Conservation (phyloP, 2,888 invertebrate genomes). For the Flabesymbios commensalis region DNA sequence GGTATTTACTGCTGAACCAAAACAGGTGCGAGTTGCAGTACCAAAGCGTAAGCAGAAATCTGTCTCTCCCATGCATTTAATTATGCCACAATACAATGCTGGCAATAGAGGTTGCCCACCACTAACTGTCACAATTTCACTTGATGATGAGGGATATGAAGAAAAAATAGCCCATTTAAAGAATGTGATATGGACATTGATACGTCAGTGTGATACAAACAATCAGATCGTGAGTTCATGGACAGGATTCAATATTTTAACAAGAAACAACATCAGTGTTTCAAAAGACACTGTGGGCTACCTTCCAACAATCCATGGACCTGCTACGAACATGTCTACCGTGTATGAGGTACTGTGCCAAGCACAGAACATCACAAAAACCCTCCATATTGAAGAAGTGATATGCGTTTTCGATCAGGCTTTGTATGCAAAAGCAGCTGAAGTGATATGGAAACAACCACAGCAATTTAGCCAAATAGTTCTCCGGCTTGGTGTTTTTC, state of each 20-base stretch:
- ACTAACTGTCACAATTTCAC: background rate
- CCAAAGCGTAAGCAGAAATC: background rate
- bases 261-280: slow-evolving; percentile 7
- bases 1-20: slow-evolving; percentile 8
- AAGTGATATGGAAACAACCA: slow-evolving; percentile 30
- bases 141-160: background rate
- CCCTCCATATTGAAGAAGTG: slow-evolving; percentile 12
- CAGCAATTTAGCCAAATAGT: slow-evolving; percentile 16
- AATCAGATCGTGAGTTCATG: slow-evolving; percentile 18
- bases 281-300: slow-evolving; percentile 17
- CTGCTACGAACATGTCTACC: slow-evolving; percentile 23
- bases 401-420: slow-evolving; percentile 30
- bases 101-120: slow-evolving; percentile 16
- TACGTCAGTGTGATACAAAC: slow-evolving; percentile 1
- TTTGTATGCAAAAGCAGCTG: slow-evolving; percentile 33
- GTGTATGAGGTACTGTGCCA: slow-evolving; percentile 17
- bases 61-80: background rate
- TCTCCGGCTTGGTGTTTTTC: slow-evolving; percentile 30
- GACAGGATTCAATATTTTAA: slow-evolving; percentile 29
- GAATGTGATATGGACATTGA: slow-evolving; percentile 10
- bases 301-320: slow-evolving; percentile 22
- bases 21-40: background rate
- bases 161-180: background rate
- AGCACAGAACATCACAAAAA: slow-evolving; percentile 14
- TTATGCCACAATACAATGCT: slow-evolving; percentile 16